Evolutionary conservation across 2,888 invertebrate species (phyloP), one percentile per base, ranked within the genome.

Genomic region (Drosophila leonis): DNA sequence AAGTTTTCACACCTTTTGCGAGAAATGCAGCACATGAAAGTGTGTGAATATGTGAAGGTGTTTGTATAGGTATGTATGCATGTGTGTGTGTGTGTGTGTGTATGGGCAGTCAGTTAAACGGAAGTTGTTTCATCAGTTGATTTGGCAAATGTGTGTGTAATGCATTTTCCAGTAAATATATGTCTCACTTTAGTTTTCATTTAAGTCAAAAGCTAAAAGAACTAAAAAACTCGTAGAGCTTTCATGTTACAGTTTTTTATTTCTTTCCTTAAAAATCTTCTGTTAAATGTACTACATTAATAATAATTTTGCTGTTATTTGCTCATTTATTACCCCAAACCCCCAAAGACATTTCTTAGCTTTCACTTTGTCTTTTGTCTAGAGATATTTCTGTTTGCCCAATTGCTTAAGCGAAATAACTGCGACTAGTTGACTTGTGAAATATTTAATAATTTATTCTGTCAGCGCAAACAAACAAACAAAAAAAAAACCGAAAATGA

Each of bases 1-100:
- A 46, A 29, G 62, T 65, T 49, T 69, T 48, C 61, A 74, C 68
- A 59, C 61, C 41, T 74, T 48, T 41, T 31, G 20, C 24, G 51
- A 6, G 18, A 59, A 60, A 35, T 42, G 52, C 41, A 18, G 41
- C 41, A 52, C 31, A 37, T 51, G 33, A 20, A 24, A 15, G 31
- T 15, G 13, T 18, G 39, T 13, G n/a, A 31, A 13, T 33, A n/a
- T 49, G 33, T 20, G 7, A 20, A 42, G 15, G 8, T n/a, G 35
- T 37, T 6, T 24, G 12, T 24, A 4, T 20, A n/a, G 7, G 33
- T 33, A 4, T 27, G 4, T 27, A 0, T n/a, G 49, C 13, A 41
- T 24, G 24, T 24, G 24, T 27, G 1, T n/a, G 49, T n/a, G 46
- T 24, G 27, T 31, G 29, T n/a, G 27, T 51, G 52, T 18, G 12